phyloP scores from a whole-genome alignment of 2,888 invertebrate genomes.

The Tubulanus polymorphus region DNA sequence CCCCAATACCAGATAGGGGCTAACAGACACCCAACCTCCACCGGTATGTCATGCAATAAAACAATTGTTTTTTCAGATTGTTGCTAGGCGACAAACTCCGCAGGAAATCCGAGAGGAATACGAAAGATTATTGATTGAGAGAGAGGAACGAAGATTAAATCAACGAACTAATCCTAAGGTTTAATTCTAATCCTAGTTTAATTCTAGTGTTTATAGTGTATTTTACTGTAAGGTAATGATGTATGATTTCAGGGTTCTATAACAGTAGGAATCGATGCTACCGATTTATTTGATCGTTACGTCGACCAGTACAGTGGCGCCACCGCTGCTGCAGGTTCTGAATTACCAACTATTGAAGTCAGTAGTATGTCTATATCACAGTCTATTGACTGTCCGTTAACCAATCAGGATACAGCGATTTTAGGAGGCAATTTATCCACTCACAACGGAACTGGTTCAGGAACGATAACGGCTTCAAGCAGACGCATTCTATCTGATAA shows the following conservation, averaged over 20 bases:
- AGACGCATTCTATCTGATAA: constrained; percentile 75
- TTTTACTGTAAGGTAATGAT: no score
- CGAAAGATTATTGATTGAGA: constrained; percentile 66
- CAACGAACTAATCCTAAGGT: constrained; percentile 85
- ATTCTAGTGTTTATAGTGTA: no score
- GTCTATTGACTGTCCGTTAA: constrained; percentile 89
- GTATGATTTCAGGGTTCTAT: constrained; percentile 68
- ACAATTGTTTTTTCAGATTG: constrained; percentile 51
- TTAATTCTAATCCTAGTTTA: no score
- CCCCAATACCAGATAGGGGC: no score
- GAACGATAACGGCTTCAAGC: constrained; percentile 73
- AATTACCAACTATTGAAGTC: constrained; percentile 77
- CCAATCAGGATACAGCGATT: constrained; percentile 76
- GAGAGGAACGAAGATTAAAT: constrained; percentile 81
- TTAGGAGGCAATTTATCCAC: constrained; percentile 61
- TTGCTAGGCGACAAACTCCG: constrained; percentile 85
- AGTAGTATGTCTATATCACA: constrained; percentile 90
- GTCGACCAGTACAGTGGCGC: no score
- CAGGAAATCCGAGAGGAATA: constrained; percentile 96
- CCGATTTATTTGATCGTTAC: constrained; percentile 84
- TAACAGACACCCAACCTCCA: no score
- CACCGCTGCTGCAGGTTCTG: constrained; percentile 36
- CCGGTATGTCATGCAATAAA: no score
- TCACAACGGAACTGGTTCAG: constrained; percentile 77
- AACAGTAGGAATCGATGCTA: constrained; percentile 84